These are phyloP conservation scores for Pseudococcus jackbeardsleyi DNA, from an alignment of 2,888 invertebrate species.

Conservation along the genomic window DNA sequence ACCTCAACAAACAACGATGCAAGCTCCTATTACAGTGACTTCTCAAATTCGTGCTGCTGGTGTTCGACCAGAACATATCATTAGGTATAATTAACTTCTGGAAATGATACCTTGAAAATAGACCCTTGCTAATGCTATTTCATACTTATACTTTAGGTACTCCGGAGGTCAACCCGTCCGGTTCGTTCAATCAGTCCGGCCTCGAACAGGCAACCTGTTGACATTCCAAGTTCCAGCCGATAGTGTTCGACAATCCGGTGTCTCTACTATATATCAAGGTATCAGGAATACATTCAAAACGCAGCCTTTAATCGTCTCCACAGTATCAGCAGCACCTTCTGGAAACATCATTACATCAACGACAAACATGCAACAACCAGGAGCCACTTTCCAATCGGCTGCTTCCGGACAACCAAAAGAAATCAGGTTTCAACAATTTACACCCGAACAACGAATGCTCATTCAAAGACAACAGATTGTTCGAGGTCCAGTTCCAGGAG, in stretches of 20 bases:
- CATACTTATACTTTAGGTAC: conserved; percentile 66
- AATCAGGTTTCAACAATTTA: conserved; percentile 65
- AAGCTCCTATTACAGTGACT: conserved; percentile 59
- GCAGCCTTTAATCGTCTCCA: conserved; percentile 66
- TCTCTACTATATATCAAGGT: conserved; percentile 17
- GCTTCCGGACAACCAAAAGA: conserved; percentile 15
- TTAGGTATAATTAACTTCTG: conserved; percentile 2
- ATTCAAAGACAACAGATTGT: conserved; percentile 68
- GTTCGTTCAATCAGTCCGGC: conserved; percentile 69
- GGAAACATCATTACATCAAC: conserved; percentile 58
- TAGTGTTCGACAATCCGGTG: conserved; percentile 34
- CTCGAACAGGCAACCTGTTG: conserved; percentile 62
- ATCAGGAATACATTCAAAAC: conserved; percentile 63
- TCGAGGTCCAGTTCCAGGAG: conserved; percentile 60
- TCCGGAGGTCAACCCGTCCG: conserved; percentile 69
- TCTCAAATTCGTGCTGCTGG: conserved; percentile 43
- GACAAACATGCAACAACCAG: neutral
- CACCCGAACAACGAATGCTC: conserved; percentile 68
- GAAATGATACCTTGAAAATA: neutral
- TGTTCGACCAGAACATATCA: conserved; percentile 51
- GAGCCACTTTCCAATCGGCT: neutral
- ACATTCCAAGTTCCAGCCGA: conserved; percentile 61
- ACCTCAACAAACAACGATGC: conserved; percentile 62
- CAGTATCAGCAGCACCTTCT: conserved; percentile 63
- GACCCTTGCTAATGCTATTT: neutral